Evolutionary conservation across 1,140 invertebrate species (phyloP).

Genomic region (Scaptomyza hsui): DNA sequence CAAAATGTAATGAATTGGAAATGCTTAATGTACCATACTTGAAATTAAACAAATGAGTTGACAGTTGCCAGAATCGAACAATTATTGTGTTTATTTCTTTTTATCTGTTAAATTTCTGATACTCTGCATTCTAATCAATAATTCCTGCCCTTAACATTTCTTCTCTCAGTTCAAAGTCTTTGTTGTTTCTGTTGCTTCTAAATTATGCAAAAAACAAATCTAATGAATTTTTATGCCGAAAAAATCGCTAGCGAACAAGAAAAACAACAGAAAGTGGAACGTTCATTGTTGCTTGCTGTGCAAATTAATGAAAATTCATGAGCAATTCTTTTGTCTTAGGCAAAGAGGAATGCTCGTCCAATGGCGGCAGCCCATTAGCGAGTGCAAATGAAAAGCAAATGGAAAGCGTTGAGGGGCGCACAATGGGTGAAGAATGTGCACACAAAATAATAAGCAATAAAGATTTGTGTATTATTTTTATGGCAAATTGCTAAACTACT

Average conservation of each 20-base stretch:
- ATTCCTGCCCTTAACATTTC: constrained; percentile 25
- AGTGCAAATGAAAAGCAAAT: constrained; percentile 68
- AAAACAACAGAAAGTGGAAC: background rate
- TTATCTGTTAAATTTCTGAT: too few relatives aligned
- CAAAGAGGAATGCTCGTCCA: too few relatives aligned
- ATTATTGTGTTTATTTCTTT: too few relatives aligned
- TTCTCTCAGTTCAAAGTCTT: background rate
- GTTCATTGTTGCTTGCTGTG: constrained; percentile 2
- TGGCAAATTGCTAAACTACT: constrained; percentile 62
- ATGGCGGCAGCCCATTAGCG: constrained; percentile 58
- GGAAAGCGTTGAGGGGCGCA: constrained; percentile 17
- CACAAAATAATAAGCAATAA: constrained; percentile 70
- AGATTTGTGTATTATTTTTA: constrained; percentile 62
- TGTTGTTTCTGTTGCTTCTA: constrained; percentile 42
- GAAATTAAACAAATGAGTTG: background rate
- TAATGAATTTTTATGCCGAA: constrained; percentile 76
- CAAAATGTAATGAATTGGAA: background rate
- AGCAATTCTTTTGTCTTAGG: constrained; percentile 50
- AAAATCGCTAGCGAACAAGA: constrained; percentile 33
- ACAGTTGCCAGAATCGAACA: background rate
- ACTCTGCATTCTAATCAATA: background rate
- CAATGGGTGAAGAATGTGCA: constrained; percentile 51
- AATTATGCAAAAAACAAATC: constrained; percentile 77
- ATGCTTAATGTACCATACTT: background rate
- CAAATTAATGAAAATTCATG: constrained; percentile 80